A percentile compares a stretch with the other conserved stretches of the same genome.
Evolutionary conservation across 2,888 invertebrate species (phyloP).

Genomic region (Marasmarcha lunaedactyla): DNA sequence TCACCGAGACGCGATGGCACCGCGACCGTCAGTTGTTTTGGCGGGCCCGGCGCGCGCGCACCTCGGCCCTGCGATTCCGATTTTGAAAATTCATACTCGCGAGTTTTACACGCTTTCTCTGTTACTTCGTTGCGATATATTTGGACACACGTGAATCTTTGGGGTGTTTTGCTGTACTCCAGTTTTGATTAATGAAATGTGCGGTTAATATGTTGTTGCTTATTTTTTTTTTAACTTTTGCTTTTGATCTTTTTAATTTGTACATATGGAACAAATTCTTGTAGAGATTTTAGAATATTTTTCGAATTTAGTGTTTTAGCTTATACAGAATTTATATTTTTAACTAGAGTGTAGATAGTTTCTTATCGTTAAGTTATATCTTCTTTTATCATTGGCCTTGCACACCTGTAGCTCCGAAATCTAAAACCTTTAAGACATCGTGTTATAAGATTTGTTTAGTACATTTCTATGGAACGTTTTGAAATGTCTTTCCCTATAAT

Average conservation of each 20-base stretch:
- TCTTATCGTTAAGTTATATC: neutral
- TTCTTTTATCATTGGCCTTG: neutral
- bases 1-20: slow-evolving; percentile 47
- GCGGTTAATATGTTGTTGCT: too few relatives aligned
- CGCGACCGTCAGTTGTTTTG: slow-evolving; percentile 49
- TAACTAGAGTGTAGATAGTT: too few relatives aligned
- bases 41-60: slow-evolving; percentile 43
- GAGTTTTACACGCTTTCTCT: slow-evolving; percentile 12
- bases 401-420: too few relatives aligned
- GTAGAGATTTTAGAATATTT: too few relatives aligned
- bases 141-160: neutral
- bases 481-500: neutral
- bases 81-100: slow-evolving; percentile 10
- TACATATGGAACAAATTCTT: too few relatives aligned
- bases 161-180: neutral
- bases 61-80: slow-evolving; percentile 14
- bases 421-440: too few relatives aligned
- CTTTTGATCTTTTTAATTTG: too few relatives aligned
- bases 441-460: neutral
- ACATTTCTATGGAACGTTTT: neutral
- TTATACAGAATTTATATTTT: too few relatives aligned
- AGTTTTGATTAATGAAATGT: too few relatives aligned
- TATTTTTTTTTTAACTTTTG: too few relatives aligned
- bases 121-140: slow-evolving; percentile 6
- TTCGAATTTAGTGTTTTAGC: too few relatives aligned